Evolutionary conservation across 92 coral and sea anemone species (phyloP).

Genomic region (Porites rus): DNA sequence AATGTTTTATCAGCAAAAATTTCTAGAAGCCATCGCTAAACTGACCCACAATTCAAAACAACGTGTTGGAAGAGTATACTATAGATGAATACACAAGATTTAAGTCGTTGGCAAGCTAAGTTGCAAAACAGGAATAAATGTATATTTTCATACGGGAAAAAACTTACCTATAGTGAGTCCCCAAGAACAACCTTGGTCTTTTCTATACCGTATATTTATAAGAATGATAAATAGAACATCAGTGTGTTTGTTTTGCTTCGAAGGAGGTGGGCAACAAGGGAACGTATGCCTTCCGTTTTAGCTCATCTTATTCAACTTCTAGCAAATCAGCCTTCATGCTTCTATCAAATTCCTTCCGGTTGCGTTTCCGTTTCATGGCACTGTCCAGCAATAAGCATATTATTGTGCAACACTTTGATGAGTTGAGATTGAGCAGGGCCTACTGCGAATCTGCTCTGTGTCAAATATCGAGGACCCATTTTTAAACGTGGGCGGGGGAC

Average conservation of each 20-base stretch:
- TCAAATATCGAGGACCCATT: conserved; percentile 13
- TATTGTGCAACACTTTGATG: conserved; percentile 5
- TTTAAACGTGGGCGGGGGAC: conserved; percentile 1
- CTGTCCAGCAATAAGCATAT: conserved; percentile 6
- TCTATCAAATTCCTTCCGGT: conserved; percentile 19
- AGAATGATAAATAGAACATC: neutral
- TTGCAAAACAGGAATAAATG: neutral
- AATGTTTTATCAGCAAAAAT: neutral
- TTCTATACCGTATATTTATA: neutral
- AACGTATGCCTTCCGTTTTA: neutral
- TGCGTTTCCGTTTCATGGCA: neutral
- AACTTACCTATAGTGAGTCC: conserved; percentile 6
- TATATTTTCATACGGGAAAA: neutral
- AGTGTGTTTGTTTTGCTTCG: neutral
- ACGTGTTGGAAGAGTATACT: neutral
- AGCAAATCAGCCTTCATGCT: neutral
- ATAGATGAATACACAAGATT: neutral
- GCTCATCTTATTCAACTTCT: neutral
- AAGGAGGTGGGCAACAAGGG: neutral
- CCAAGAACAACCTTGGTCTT: neutral
- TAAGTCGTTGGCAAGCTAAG: neutral
- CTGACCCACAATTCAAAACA: conserved; percentile 9
- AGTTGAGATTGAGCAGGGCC: conserved; percentile 37
- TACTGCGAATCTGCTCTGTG: conserved; percentile 23
- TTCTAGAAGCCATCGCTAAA: neutral